Percentiles rank a stretch among this genome's conserved stretches.
Evolutionary conservation across 2,797 vertebrate species (phyloP).

Genomic region (Selene dorsalis): DNA sequence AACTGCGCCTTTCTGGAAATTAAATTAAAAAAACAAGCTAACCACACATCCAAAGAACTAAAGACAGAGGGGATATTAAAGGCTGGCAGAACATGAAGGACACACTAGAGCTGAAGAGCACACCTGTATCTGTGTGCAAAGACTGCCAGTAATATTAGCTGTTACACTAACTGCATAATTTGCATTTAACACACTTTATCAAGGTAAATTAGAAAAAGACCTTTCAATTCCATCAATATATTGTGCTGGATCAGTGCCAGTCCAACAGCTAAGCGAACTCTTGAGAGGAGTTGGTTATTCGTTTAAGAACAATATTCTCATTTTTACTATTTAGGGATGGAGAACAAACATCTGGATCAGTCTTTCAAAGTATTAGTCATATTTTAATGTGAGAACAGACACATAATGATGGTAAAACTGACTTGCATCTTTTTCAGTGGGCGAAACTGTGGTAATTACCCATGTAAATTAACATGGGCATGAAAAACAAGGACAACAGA

Average conservation of each 20-base stretch:
- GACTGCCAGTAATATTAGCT: background rate
- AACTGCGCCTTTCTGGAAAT: background rate
- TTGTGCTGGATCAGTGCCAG: background rate
- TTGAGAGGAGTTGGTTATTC: background rate
- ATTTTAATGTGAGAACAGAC: conserved; percentile 2
- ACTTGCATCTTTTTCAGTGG: background rate
- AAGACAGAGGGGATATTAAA: conserved; percentile 8
- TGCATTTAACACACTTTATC: background rate
- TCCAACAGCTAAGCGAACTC: background rate
- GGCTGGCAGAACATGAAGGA: background rate
- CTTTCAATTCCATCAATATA: conserved; percentile 21
- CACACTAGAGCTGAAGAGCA: background rate
- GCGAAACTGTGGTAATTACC: conserved; percentile 15
- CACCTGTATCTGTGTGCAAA: background rate
- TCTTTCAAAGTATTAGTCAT: background rate
- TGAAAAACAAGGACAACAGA: conserved; percentile 44
- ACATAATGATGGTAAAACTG: background rate
- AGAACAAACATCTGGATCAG: background rate
- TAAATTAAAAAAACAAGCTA: background rate
- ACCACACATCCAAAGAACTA: background rate
- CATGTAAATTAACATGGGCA: conserved; percentile 7
- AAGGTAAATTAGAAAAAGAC: conserved; percentile 3
- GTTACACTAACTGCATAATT: background rate
- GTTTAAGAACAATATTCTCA: background rate
- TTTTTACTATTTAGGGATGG: background rate